Conservation (phyloP, 2,888 invertebrate genomes). For the Escarpia spicata region DNA sequence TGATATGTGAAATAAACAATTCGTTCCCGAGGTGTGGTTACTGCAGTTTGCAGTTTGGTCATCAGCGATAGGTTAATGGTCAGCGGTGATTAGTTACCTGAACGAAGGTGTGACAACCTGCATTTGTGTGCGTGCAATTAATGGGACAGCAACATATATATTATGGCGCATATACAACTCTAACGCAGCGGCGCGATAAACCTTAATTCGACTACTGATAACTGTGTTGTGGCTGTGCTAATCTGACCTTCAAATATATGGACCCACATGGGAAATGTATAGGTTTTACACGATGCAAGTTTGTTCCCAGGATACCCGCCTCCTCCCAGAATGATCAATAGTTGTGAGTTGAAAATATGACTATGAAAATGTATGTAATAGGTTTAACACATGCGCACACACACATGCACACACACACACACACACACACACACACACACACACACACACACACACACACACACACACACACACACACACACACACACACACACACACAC, state of each 20-base stretch:
- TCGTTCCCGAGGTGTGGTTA: neutral
- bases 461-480: neutral
- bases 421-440: neutral
- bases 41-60: neutral
- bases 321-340: neutral
- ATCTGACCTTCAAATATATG: neutral
- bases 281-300: neutral
- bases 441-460: neutral
- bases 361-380: neutral
- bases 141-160: neutral
- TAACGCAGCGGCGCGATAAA: neutral
- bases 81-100: neutral
- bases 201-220: neutral
- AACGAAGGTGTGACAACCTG: neutral
- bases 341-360: neutral
- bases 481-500: neutral
- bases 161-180: neutral
- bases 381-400: neutral
- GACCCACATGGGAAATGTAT: neutral
- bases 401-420: neutral
- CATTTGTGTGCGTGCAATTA: neutral
- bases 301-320: neutral
- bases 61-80: neutral
- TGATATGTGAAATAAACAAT: conserved; percentile 9
- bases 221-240: neutral